Percentiles rank a stretch among this genome's conserved stretches.
These are phyloP conservation scores for Parotocinclus haroldoi DNA, from an alignment of 2,797 vertebrate species.

Conservation along the genomic window DNA sequence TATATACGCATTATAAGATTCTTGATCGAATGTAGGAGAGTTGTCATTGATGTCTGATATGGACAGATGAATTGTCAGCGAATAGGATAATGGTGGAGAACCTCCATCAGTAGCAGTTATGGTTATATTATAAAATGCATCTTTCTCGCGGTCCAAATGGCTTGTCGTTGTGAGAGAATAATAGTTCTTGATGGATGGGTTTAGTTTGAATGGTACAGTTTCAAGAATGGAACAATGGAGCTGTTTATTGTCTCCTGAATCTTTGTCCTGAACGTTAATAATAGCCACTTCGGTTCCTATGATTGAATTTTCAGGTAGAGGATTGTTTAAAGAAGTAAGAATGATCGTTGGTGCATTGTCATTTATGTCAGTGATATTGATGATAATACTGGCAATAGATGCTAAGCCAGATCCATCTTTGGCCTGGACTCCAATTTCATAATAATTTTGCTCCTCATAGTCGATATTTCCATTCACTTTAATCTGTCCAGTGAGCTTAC, in stretches of 20 bases:
- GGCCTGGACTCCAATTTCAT: conserved; percentile 68
- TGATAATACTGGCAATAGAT: conserved; percentile 56
- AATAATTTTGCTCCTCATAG: conserved; percentile 57
- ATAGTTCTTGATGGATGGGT: conserved; percentile 72
- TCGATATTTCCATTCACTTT: conserved; percentile 47
- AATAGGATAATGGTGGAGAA: conserved; percentile 58
- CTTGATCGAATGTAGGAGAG: conserved; percentile 35
- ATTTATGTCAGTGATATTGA: conserved; percentile 74
- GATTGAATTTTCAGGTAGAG: conserved; percentile 61
- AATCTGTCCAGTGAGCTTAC: conserved; percentile 51
- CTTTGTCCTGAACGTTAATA: conserved; percentile 68
- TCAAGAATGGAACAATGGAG: conserved; percentile 65
- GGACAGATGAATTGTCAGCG: conserved; percentile 43
- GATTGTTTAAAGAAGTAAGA: conserved; percentile 65
- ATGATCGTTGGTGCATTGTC: conserved; percentile 71
- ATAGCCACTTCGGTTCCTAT: conserved; percentile 63
- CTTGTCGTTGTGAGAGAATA: conserved; percentile 66
- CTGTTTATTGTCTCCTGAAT: conserved; percentile 66
- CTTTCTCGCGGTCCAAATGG: conserved; percentile 59
- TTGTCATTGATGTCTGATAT: conserved; percentile 41
- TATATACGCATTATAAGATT: conserved; percentile 27
- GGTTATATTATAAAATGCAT: conserved; percentile 59
- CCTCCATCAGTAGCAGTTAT: conserved; percentile 60
- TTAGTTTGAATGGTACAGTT: conserved; percentile 68
- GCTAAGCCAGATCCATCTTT: conserved; percentile 68